Conservation (phyloP, 2,797 vertebrate genomes). For the Peromyscus nudipes region DNA sequence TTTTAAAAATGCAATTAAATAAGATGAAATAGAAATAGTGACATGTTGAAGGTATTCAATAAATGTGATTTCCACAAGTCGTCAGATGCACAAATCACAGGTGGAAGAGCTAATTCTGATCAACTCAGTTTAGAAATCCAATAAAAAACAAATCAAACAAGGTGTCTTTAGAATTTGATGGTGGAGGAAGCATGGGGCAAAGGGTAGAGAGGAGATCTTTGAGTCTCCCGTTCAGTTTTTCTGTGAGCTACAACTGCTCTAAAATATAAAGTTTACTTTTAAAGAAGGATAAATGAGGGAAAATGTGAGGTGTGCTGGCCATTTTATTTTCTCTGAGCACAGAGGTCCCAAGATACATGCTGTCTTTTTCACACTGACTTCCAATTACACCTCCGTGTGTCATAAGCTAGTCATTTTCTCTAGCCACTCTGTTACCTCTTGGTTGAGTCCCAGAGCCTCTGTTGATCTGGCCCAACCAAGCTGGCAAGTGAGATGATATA, state of each 20-base stretch:
- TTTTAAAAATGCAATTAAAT: neutral
- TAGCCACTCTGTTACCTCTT: slow-evolving; percentile 27
- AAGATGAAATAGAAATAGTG: slow-evolving; percentile 11
- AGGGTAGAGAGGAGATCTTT: neutral
- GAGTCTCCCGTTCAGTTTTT: neutral
- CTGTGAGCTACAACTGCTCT: neutral
- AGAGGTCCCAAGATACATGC: neutral
- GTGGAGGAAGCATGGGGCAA: neutral
- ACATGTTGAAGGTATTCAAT: neutral
- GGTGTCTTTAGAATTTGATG: neutral
- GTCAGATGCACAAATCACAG: neutral
- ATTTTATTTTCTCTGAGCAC: slow-evolving; percentile 35
- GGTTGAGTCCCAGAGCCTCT: slow-evolving; percentile 59
- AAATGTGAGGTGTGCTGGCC: neutral
- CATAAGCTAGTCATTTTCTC: slow-evolving; percentile 33
- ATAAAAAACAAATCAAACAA: slow-evolving; percentile 13
- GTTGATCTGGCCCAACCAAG: neutral
- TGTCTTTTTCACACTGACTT: neutral
- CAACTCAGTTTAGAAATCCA: neutral
- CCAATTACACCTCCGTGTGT: neutral
- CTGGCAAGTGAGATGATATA: slow-evolving; percentile 40
- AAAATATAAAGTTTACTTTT: neutral
- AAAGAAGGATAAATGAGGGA: neutral
- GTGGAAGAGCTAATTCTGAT: neutral
- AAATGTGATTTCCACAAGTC: slow-evolving; percentile 48